Percentiles rank a stretch among this genome's conserved stretches.
Evolutionary conservation across 1,140 invertebrate species (phyloP).

Genomic region (Caenorhabditis tropicalis): DNA sequence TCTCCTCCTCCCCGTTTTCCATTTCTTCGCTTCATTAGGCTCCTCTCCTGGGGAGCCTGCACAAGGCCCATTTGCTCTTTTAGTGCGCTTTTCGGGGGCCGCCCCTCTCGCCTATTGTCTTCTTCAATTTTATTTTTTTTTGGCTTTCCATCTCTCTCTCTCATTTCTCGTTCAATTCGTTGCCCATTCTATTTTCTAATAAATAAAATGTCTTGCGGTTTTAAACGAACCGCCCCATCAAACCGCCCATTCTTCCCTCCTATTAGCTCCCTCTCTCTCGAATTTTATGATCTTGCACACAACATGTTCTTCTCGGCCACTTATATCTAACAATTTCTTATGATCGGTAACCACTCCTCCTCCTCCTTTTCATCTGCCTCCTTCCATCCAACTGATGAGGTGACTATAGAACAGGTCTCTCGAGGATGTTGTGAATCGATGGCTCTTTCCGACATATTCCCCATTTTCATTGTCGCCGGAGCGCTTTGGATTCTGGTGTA

Average conservation of each 20-base stretch:
- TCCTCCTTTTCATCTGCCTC: not conserved
- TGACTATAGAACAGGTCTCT: not conserved
- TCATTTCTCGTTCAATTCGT: not conserved
- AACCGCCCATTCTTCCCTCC: constrained; percentile 29
- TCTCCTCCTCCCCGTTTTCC: not conserved
- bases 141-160: not conserved
- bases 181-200: constrained; percentile 8
- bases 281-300: constrained; percentile 32
- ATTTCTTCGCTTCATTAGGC: constrained; percentile 38
- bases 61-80: constrained; percentile 18
- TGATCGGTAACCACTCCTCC: not conserved
- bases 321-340: constrained; percentile 9
- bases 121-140: constrained; percentile 2
- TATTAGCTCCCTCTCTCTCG: not conserved
- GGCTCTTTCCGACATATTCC: constrained; percentile 12
- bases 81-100: not conserved
- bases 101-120: not conserved
- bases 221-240: constrained; percentile 32
- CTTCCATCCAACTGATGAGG: not conserved
- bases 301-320: constrained; percentile 13
- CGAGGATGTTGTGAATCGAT: not conserved
- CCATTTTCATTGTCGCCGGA: constrained; percentile 5
- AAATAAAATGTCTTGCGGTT: constrained; percentile 42
- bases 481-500: constrained; percentile 14
- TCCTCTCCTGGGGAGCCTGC: not conserved